phyloP scores from a whole-genome alignment of 2,113 vertebrate genomes.

The Oncorhynchus mykiss region DNA sequence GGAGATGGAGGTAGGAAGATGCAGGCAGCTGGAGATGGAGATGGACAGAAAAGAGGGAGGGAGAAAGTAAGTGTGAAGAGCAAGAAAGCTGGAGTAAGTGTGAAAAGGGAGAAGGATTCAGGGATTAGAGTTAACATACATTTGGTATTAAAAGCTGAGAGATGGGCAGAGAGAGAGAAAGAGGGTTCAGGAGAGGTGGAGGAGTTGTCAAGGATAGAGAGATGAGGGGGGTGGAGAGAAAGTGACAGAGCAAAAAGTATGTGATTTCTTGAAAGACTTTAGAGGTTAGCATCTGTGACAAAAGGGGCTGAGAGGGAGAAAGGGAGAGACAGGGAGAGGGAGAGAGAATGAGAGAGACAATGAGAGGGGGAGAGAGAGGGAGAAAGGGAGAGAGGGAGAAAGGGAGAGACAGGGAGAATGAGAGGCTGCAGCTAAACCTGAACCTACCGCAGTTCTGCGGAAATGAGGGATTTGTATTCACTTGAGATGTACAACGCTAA shows the following conservation, averaged over 20 bases:
- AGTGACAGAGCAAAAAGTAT: not conserved
- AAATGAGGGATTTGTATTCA: constrained; percentile 45
- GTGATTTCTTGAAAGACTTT: not conserved
- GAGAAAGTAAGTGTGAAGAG: constrained; percentile 1
- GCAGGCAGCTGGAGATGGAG: not conserved
- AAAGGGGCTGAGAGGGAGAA: constrained; percentile 24
- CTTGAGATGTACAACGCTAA: constrained; percentile 56
- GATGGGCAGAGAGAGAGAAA: not conserved
- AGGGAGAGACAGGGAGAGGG: no score
- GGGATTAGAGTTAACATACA: not conserved
- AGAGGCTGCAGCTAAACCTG: constrained; percentile 53
- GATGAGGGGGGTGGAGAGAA: constrained; percentile 15
- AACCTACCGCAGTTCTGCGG: constrained; percentile 65
- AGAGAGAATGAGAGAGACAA: no score
- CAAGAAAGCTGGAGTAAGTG: not conserved
- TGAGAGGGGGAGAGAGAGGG: no score
- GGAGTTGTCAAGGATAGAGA: constrained; percentile 4
- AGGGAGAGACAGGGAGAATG: not conserved
- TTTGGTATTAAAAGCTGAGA: not conserved
- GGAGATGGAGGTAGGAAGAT: not conserved
- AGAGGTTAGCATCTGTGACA: constrained; percentile 8
- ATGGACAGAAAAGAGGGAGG: not conserved
- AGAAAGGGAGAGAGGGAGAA: not conserved
- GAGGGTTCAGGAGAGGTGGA: not conserved
- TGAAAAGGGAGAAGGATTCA: not conserved